Conservation (phyloP, 2,797 vertebrate genomes). For the Myiotriccus ornatus region DNA sequence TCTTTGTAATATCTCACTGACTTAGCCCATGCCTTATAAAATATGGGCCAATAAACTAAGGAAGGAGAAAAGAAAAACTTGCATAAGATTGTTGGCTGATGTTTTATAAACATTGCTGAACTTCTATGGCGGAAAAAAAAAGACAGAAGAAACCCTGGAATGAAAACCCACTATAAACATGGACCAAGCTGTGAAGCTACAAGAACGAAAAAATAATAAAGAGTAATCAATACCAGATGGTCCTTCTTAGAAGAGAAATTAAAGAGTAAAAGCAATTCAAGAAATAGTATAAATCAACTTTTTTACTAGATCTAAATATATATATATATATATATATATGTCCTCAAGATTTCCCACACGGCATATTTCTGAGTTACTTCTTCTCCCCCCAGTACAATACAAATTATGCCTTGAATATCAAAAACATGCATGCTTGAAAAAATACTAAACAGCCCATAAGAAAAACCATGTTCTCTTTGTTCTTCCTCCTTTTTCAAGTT, state of each 20-base stretch:
- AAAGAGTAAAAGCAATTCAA: slow-evolving; percentile 55
- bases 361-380: neutral
- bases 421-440: neutral
- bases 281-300: slow-evolving; percentile 63
- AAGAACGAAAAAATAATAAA: slow-evolving; percentile 65
- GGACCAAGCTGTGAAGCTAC: neutral
- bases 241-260: slow-evolving; percentile 55
- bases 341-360: slow-evolving; percentile 17
- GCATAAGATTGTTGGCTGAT: slow-evolving; percentile 53
- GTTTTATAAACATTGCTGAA: slow-evolving; percentile 71
- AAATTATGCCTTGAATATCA: neutral
- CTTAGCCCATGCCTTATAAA: slow-evolving; percentile 49
- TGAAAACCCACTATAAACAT: slow-evolving; percentile 52
- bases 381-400: neutral
- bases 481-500: neutral
- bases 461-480: slow-evolving; percentile 12
- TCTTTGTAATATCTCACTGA: neutral
- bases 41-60: slow-evolving; percentile 63
- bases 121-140: neutral
- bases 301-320: slow-evolving; percentile 25
- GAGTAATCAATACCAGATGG: slow-evolving; percentile 69
- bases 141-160: slow-evolving; percentile 1
- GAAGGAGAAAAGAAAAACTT: slow-evolving; percentile 26
- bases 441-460: neutral
- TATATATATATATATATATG: neutral